phyloP scores from a whole-genome alignment of 1,140 invertebrate species.

The Limonius californicus region DNA sequence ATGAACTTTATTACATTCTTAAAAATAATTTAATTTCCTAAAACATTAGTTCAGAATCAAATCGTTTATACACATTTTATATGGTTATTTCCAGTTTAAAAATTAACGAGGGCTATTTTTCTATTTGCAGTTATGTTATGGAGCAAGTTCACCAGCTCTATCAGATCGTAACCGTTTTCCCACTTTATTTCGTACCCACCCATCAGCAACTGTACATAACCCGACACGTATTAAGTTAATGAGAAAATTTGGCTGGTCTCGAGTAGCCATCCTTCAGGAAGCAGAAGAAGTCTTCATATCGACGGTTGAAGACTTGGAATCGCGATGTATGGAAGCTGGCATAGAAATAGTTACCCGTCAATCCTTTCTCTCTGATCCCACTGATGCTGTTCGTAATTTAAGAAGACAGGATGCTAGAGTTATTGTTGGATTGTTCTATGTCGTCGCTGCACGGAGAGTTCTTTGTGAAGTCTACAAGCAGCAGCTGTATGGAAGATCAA shows the following conservation, averaged over 20 bases:
- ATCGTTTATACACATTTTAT: no score
- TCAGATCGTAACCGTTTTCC: slow-evolving; percentile 96
- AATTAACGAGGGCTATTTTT: no score
- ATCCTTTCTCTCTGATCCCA: slow-evolving; percentile 94
- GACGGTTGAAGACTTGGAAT: slow-evolving; percentile 95
- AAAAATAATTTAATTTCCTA: no score
- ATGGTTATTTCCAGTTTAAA: no score
- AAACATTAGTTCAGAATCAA: no score
- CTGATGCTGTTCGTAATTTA: slow-evolving; percentile 92
- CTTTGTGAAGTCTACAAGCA: slow-evolving; percentile 97
- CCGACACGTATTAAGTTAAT: slow-evolving; percentile 95
- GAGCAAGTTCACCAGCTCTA: slow-evolving; percentile 96
- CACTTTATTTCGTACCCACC: slow-evolving; percentile 97
- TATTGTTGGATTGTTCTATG: slow-evolving; percentile 97
- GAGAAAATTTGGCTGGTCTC: slow-evolving; percentile 95
- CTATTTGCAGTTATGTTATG: slow-evolving; percentile 86
- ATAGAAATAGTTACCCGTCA: slow-evolving; percentile 83
- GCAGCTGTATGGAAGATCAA: slow-evolving; percentile 89
- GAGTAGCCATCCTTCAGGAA: slow-evolving; percentile 95
- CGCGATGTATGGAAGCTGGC: slow-evolving; percentile 84
- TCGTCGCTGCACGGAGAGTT: slow-evolving; percentile 90
- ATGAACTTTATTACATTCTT: no score
- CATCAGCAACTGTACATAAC: slow-evolving; percentile 98
- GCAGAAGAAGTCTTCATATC: slow-evolving; percentile 99
- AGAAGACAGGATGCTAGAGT: slow-evolving; percentile 91